A percentile compares a stretch with the other conserved stretches of the same genome.
These are phyloP conservation scores for Lycodopsis pacificus DNA, from an alignment of 2,797 vertebrate genomes.

Conservation along the genomic window DNA sequence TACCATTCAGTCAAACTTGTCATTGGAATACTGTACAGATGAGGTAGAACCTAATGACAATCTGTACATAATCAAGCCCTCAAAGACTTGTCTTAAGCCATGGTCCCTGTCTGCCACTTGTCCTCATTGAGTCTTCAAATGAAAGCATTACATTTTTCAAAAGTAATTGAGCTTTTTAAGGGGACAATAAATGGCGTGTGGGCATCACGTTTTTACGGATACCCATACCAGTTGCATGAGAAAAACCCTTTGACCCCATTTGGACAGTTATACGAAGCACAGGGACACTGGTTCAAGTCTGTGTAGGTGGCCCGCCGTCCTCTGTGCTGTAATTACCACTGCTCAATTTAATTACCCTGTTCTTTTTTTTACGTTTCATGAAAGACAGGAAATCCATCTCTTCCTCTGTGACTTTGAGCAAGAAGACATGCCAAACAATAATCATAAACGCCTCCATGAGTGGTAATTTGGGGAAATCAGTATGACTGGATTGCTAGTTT, in stretches of 20 bases:
- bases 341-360: not conserved
- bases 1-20: not conserved
- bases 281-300: not conserved
- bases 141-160: slow-evolving; percentile 22
- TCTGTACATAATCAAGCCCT: slow-evolving; percentile 1
- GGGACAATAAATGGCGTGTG: slow-evolving; percentile 18
- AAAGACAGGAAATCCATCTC: not conserved
- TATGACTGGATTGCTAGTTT: not conserved
- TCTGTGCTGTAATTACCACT: not conserved
- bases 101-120: slow-evolving; percentile 1
- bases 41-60: slow-evolving; percentile 8
- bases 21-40: not conserved
- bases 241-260: slow-evolving; percentile 17
- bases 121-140: slow-evolving; percentile 30
- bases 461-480: not conserved
- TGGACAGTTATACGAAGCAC: slow-evolving; percentile 10
- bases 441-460: not conserved
- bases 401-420: not conserved
- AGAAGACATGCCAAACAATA: not conserved
- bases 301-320: not conserved
- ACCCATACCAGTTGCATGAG: slow-evolving; percentile 4
- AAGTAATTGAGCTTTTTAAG: slow-evolving; percentile 8
- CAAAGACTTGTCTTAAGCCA: slow-evolving; percentile 1
- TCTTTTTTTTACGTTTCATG: not conserved
- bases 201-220: slow-evolving; percentile 17